A percentile compares a stretch with the other conserved stretches of the same genome.
Evolutionary conservation across 2,113 vertebrate species (phyloP).

Genomic region (Pelmatolapia mariae): DNA sequence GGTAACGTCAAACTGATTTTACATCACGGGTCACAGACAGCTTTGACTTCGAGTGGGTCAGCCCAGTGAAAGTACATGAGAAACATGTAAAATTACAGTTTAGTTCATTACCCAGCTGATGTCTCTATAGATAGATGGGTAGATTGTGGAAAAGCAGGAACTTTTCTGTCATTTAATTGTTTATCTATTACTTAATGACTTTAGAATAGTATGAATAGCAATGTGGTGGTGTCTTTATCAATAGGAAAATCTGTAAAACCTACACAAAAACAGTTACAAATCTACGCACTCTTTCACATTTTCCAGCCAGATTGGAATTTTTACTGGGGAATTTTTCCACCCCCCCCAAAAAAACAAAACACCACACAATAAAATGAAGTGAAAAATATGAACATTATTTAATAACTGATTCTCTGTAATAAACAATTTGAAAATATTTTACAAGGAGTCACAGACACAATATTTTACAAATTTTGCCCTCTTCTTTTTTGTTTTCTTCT

Average conservation of each 20-base stretch:
- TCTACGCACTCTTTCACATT: background rate
- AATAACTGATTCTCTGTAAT: conserved; percentile 99
- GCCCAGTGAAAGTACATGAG: background rate
- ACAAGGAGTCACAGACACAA: conserved; percentile 99
- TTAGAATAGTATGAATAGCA: background rate
- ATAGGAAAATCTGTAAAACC: background rate
- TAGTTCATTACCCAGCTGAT: background rate
- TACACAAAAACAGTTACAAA: background rate
- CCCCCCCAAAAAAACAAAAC: conserved; percentile 16
- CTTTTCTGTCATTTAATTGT: background rate
- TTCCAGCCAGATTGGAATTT: background rate
- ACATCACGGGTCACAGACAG: background rate
- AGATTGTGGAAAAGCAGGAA: background rate
- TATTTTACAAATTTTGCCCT: conserved; percentile 96
- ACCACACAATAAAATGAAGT: conserved; percentile 81
- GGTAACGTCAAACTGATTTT: background rate
- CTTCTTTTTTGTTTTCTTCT: conserved; percentile 76
- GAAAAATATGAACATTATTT: conserved; percentile 99
- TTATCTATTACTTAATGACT: background rate
- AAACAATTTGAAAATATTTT: conserved; percentile 99
- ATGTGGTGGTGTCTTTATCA: background rate
- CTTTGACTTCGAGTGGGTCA: background rate
- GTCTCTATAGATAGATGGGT: background rate
- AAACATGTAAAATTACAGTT: background rate
- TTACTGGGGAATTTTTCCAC: background rate